Percentiles rank a stretch among this genome's conserved stretches.
These are phyloP conservation scores for Musca domestica DNA, from an alignment of 1,140 invertebrate species.

Conservation along the genomic window DNA sequence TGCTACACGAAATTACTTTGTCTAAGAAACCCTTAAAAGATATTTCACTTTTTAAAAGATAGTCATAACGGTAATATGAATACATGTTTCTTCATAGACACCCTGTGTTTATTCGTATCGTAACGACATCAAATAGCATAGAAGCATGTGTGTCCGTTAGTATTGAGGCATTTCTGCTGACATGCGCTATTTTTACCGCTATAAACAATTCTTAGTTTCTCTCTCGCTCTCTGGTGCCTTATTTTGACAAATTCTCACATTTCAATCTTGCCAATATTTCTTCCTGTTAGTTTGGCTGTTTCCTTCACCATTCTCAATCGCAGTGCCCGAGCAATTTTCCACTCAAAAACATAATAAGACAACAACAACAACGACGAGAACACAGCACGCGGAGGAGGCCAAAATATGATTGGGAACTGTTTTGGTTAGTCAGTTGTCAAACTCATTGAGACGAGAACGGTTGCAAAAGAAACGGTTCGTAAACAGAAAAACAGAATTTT, in stretches of 20 bases:
- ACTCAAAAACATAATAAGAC: too few relatives aligned
- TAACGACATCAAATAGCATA: background rate
- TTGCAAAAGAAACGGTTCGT: background rate
- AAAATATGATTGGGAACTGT: background rate
- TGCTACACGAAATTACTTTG: too few relatives aligned
- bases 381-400: background rate
- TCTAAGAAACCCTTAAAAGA: too few relatives aligned
- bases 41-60: background rate
- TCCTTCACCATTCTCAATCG: too few relatives aligned
- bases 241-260: background rate
- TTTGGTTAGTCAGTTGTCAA: background rate
- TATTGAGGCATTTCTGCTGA: background rate
- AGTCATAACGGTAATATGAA: background rate
- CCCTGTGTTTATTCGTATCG: constrained; percentile 5
- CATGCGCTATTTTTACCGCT: constrained; percentile 9
- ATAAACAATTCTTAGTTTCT: too few relatives aligned
- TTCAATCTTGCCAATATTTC: constrained; percentile 7
- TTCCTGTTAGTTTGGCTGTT: too few relatives aligned
- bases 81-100: background rate
- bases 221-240: too few relatives aligned
- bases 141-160: background rate
- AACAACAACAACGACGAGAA: too few relatives aligned
- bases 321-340: too few relatives aligned
- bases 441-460: constrained; percentile 18
- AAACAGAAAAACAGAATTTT: background rate